Evolutionary conservation across 2,888 invertebrate genomes (phyloP).

Genomic region (Eledona agricola): DNA sequence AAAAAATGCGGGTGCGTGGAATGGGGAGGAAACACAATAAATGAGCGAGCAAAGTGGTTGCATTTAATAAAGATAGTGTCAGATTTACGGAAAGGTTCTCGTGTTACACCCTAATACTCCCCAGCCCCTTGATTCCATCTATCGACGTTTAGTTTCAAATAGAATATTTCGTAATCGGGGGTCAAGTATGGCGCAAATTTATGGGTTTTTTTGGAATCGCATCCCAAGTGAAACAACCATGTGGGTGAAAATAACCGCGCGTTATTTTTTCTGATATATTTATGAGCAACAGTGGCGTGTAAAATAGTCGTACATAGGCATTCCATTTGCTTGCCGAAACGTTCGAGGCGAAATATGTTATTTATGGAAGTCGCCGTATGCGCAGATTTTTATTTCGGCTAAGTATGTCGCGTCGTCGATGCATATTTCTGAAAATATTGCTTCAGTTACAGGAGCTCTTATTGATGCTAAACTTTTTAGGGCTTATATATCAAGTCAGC

Average conservation of each 20-base stretch:
- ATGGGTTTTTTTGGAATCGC: constrained; percentile 16
- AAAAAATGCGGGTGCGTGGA: constrained; percentile 10
- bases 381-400: constrained; percentile 53
- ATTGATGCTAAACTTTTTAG: constrained; percentile 46
- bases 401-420: constrained; percentile 48
- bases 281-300: constrained; percentile 50
- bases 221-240: constrained; percentile 44
- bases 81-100: constrained; percentile 38
- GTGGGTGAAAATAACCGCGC: constrained; percentile 53
- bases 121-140: constrained; percentile 33
- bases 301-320: constrained; percentile 52
- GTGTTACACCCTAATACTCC: constrained; percentile 35
- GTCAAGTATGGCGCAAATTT: constrained; percentile 16
- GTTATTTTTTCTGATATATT: constrained; percentile 53
- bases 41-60: constrained; percentile 32
- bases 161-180: constrained; percentile 16
- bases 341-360: constrained; percentile 52
- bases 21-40: constrained; percentile 32
- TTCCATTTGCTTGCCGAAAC: constrained; percentile 52
- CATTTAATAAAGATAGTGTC: constrained; percentile 41
- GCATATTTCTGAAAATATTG: constrained; percentile 44
- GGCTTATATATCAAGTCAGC: constrained; percentile 42
- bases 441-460: constrained; percentile 42
- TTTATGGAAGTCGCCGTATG: constrained; percentile 52
- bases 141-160: constrained; percentile 27